Evolutionary conservation across 2,797 vertebrate genomes (phyloP).

Genomic region (Antennarius maculatus): DNA sequence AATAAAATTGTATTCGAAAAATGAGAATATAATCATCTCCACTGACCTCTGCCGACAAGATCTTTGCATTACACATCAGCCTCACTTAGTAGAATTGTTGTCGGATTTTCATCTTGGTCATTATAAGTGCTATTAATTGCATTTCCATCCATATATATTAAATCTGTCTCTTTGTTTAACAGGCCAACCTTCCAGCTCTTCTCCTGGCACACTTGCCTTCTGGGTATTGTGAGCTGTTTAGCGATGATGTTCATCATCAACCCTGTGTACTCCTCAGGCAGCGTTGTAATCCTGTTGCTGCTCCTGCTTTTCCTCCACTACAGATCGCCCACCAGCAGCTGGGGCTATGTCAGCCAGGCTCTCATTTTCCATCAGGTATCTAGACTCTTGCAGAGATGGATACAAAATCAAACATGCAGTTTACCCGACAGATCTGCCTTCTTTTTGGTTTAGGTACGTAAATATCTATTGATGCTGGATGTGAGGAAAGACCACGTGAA

Average conservation of each 20-base stretch:
- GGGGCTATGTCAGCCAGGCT: slow-evolving; percentile 96
- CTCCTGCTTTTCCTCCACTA: slow-evolving; percentile 91
- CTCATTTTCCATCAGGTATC: slow-evolving; percentile 94
- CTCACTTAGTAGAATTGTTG: neutral
- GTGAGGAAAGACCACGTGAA: slow-evolving; percentile 98
- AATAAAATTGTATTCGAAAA: neutral
- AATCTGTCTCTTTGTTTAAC: slow-evolving; percentile 31
- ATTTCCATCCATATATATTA: neutral
- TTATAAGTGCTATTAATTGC: slow-evolving; percentile 10
- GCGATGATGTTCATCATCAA: slow-evolving; percentile 97
- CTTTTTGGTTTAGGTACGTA: slow-evolving; percentile 86
- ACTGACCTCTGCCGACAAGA: neutral
- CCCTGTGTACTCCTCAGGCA: slow-evolving; percentile 88
- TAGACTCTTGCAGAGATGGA: neutral
- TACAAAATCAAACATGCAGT: neutral
- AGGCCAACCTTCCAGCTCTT: slow-evolving; percentile 91
- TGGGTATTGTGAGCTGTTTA: slow-evolving; percentile 90
- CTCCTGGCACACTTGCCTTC: slow-evolving; percentile 92
- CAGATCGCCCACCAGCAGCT: slow-evolving; percentile 90
- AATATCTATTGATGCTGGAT: slow-evolving; percentile 95
- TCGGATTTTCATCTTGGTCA: neutral
- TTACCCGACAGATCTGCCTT: neutral
- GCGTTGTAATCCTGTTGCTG: slow-evolving; percentile 87
- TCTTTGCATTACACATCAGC: neutral
- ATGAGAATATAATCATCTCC: neutral